Conservation (phyloP, 2,888 invertebrate genomes). For the Mechanitis mazaeus region DNA sequence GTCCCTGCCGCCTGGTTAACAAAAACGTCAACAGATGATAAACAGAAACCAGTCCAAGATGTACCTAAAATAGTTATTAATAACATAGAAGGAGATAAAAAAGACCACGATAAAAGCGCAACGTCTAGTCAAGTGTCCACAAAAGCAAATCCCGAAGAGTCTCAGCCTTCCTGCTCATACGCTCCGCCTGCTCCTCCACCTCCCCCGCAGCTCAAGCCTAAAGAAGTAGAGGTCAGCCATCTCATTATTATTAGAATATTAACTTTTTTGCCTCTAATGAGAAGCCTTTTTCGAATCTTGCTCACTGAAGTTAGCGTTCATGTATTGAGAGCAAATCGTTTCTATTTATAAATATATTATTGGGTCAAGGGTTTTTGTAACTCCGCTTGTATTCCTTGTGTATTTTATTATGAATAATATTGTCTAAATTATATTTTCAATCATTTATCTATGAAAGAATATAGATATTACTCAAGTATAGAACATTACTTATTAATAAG, state of each 20-base stretch:
- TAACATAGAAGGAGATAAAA: conserved; percentile 45
- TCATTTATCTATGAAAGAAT: too few relatives aligned
- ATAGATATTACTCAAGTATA: too few relatives aligned
- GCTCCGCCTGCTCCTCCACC: conserved; percentile 41
- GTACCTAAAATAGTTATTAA: conserved; percentile 57
- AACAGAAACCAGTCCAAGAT: conserved; percentile 38
- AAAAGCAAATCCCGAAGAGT: conserved; percentile 42
- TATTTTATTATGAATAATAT: conserved; percentile 16
- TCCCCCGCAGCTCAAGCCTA: conserved; percentile 56
- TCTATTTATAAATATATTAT: conserved; percentile 70
- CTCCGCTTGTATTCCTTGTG: conserved; percentile 22
- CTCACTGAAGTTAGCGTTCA: conserved; percentile 54
- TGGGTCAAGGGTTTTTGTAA: conserved; percentile 63
- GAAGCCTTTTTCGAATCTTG: conserved; percentile 40
- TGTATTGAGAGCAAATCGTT: conserved; percentile 63
- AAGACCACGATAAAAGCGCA: conserved; percentile 41
- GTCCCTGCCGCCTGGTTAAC: conserved; percentile 65
- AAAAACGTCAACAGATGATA: conserved; percentile 30
- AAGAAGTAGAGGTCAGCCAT: conserved; percentile 73
- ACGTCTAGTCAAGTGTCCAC: conserved; percentile 38
- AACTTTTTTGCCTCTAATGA: conserved; percentile 16
- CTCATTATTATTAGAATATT: conserved; percentile 17
- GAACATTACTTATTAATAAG: too few relatives aligned
- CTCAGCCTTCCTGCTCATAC: conserved; percentile 66
- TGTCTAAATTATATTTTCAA: neutral